Evolutionary conservation across 2,888 invertebrate genomes (phyloP), one percentile per base, ranked within the genome.

Genomic region (Sipha maydis): DNA sequence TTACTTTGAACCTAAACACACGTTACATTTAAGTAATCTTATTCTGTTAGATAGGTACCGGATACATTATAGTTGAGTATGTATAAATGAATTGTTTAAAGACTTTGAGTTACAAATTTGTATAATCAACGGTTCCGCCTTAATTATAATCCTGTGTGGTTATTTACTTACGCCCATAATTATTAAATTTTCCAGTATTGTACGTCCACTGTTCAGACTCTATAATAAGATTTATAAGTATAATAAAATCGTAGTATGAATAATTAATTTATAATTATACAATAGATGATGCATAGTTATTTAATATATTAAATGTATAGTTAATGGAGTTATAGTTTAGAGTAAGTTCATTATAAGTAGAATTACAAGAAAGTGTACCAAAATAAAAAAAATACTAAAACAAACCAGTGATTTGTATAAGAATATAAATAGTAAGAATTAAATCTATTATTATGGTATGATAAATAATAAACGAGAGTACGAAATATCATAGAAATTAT

Each of bases 101-200:
- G 28, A 69, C 11, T 69, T n/a, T n/a, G 28, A 69, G 28, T 28
- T 11, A 69, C 78, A 21, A 78, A 78, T 54, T 78, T 54, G 54
- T 78, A 78, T 78, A 78, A 78, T 78, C 78, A 31, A 78, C 31
- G 78, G 78, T 78, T 54, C 54, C 78, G 25, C 78, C 78, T 78
- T 28, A 41, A 78, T 54, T 31, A 78, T 78, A 54, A 78, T 78
- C 54, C 54, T 31, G 54, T 31, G 31, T 11, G 21, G 54, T 54
- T 79, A 14, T 79, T 79, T 79, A 61, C 61, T 79, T 79, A 79
- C 79, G 79, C 79, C 79, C 79, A 34, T 61, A 38, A 61, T 79
- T 54, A 56, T 78, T 54, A 54, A 78, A 78, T 78, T 9, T 61
- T 79, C 34, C 38, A 34, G 38, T 61, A 61, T 61, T 21, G 61